Conservation (phyloP, 2,797 vertebrate genomes). For the Sebastes paucispinis region DNA sequence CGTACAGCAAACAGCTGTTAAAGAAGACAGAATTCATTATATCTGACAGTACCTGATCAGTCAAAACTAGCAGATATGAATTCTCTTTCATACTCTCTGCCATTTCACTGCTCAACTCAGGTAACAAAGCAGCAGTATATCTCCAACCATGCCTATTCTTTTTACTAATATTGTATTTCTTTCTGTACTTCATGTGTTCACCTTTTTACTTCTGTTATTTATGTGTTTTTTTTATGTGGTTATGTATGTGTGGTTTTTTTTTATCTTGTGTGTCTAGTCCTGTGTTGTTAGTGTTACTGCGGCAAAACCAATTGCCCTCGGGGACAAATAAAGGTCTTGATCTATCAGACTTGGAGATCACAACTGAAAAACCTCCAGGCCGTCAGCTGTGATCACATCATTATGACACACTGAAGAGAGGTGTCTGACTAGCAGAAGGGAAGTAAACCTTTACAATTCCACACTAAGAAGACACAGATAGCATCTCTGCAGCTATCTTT, state of each 20-base stretch:
- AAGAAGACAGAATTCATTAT: not conserved
- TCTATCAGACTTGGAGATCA: not conserved
- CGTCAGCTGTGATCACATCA: not conserved
- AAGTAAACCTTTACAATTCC: not conserved
- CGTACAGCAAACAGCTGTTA: not conserved
- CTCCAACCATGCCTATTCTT: not conserved
- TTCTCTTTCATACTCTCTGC: not conserved
- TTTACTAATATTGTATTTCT: not conserved
- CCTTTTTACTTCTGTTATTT: not conserved
- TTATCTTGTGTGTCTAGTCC: not conserved
- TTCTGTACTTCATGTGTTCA: not conserved
- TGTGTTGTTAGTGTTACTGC: not conserved
- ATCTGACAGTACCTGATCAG: not conserved
- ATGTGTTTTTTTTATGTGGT: not conserved
- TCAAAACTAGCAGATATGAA: not conserved
- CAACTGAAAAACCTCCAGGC: not conserved
- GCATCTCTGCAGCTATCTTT: not conserved
- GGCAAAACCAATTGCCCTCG: not conserved
- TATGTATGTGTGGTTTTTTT: not conserved
- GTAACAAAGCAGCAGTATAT: not conserved
- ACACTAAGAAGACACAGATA: not conserved
- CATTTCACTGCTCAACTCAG: not conserved
- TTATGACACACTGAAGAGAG: not conserved
- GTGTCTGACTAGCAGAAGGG: not conserved
- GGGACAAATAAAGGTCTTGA: not conserved